These are phyloP conservation scores for Lagorchestes hirsutus DNA, from an alignment of 2,797 vertebrate species.

Conservation along the genomic window DNA sequence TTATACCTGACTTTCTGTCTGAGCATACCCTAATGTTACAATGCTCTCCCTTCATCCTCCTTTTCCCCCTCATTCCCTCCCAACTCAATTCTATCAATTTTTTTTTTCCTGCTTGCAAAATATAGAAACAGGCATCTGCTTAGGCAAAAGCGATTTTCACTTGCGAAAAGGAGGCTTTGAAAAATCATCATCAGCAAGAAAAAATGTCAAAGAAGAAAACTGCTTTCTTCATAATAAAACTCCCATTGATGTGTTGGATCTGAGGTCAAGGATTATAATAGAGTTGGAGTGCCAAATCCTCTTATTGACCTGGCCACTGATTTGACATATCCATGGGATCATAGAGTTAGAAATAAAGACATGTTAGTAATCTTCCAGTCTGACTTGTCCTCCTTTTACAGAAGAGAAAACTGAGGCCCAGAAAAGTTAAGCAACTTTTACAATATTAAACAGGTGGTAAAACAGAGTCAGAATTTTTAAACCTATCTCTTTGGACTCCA, in stretches of 20 bases:
- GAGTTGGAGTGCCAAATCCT: not conserved
- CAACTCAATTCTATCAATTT: constrained; percentile 73
- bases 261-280: constrained; percentile 28
- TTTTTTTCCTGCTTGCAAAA: constrained; percentile 78
- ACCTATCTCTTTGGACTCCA: not conserved
- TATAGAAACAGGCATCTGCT: constrained; percentile 83
- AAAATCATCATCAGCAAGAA: constrained; percentile 78
- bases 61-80: constrained; percentile 63
- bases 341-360: not conserved
- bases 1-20: constrained; percentile 76
- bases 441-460: not conserved
- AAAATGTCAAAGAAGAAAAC: constrained; percentile 77
- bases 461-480: not conserved
- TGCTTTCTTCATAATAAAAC: constrained; percentile 62
- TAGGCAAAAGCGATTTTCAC: constrained; percentile 81
- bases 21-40: constrained; percentile 63
- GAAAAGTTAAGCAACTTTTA: not conserved
- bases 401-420: not conserved
- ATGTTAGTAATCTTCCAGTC: not conserved
- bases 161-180: constrained; percentile 77
- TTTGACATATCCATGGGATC: not conserved
- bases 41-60: constrained; percentile 59
- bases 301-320: constrained; percentile 32
- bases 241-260: not conserved
- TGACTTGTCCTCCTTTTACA: not conserved